Conservation (phyloP, 2,113 vertebrate species). For the Phylloscopus whistleri region DNA sequence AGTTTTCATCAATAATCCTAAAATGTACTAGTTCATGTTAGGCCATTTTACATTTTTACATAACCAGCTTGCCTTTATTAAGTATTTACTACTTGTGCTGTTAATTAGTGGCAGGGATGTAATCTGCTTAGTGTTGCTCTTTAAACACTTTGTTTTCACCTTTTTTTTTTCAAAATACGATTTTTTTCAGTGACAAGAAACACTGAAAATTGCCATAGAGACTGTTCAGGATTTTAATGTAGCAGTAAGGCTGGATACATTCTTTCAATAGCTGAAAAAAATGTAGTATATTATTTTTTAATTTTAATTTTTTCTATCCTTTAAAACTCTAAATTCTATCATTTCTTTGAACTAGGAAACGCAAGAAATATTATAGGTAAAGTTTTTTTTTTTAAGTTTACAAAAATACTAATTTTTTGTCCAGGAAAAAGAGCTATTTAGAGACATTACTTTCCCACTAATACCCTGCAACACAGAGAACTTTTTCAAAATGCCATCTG, state of each 20-base stretch:
- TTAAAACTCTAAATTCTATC: neutral
- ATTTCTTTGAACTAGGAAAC: neutral
- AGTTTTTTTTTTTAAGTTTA: neutral
- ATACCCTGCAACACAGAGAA: neutral
- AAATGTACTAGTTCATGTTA: neutral
- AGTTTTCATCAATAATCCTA: neutral
- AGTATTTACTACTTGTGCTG: neutral
- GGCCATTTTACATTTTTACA: neutral
- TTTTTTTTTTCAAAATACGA: neutral
- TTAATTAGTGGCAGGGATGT: neutral
- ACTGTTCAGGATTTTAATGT: neutral
- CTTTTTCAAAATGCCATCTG: neutral
- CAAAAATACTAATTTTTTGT: neutral
- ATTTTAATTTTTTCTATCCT: neutral
- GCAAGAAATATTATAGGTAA: neutral
- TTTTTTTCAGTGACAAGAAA: neutral
- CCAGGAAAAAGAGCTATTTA: neutral
- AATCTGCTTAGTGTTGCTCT: neutral
- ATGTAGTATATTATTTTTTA: neutral
- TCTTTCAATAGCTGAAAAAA: neutral
- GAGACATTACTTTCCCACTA: neutral
- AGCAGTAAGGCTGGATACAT: neutral
- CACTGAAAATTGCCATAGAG: neutral
- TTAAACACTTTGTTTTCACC: neutral
- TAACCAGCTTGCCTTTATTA: neutral